Evolutionary conservation across 2,113 vertebrate genomes (phyloP).

Genomic region (Thymallus thymallus): DNA sequence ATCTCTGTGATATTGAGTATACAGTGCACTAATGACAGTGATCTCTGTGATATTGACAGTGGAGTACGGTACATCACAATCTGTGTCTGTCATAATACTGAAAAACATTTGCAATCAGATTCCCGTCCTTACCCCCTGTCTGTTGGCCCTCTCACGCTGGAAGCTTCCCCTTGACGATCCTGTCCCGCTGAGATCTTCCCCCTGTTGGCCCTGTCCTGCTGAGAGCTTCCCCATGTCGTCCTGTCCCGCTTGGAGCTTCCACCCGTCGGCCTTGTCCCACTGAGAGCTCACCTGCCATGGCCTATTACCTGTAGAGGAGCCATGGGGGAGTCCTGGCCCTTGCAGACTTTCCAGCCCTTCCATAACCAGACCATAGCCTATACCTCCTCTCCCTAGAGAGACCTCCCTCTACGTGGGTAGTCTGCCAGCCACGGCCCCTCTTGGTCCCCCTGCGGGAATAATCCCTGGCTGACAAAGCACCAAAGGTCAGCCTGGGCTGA

Average conservation of each 20-base stretch:
- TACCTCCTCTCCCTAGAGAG: slow-evolving; percentile 26
- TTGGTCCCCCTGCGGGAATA: slow-evolving; percentile 13
- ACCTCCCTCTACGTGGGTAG: slow-evolving; percentile 1
- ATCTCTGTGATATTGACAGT: background rate
- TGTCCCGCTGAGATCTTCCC: slow-evolving; percentile 8
- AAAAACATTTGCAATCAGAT: background rate
- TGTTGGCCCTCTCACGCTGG: background rate
- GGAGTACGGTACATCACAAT: background rate
- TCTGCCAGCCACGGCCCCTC: slow-evolving; percentile 28
- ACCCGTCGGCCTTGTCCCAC: too few species aligned
- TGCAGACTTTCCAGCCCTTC: slow-evolving; percentile 30
- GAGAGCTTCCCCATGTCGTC: too few species aligned
- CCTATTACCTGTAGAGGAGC: slow-evolving; percentile 36
- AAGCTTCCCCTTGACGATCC: slow-evolving; percentile 5
- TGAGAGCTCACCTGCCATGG: slow-evolving; percentile 38
- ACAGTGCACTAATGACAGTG: background rate
- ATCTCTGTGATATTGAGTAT: too few species aligned
- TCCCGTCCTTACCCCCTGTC: too few species aligned
- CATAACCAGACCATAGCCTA: slow-evolving; percentile 25
- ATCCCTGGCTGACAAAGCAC: slow-evolving; percentile 28
- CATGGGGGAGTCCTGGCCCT: slow-evolving; percentile 15
- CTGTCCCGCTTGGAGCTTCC: too few species aligned
- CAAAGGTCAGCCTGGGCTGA: slow-evolving; percentile 9
- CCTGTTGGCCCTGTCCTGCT: too few species aligned
- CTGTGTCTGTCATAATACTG: background rate